Evolutionary conservation across 2,113 vertebrate genomes (phyloP).

Genomic region (Apus apus): DNA sequence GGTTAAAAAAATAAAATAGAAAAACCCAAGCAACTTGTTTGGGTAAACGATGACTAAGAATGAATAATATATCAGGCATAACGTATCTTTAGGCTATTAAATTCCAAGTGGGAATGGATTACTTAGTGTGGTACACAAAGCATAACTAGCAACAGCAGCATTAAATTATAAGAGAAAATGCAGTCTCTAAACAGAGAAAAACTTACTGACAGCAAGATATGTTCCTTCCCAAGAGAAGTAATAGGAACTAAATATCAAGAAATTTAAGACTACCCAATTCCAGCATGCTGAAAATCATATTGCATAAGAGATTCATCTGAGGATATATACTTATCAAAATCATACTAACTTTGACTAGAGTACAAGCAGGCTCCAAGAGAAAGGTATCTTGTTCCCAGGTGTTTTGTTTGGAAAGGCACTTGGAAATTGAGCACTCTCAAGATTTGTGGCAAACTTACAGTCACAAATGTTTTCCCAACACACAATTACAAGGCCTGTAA

Average conservation of each 20-base stretch:
- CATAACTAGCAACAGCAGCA: background rate
- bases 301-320: background rate
- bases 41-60: background rate
- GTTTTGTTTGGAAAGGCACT: background rate
- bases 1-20: background rate
- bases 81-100: background rate
- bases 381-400: background rate
- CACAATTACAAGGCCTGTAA: background rate
- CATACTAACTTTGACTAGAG: background rate
- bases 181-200: background rate
- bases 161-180: background rate
- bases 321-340: background rate
- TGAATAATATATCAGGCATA: background rate
- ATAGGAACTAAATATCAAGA: background rate
- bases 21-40: background rate
- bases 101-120: background rate
- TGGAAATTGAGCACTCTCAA: background rate
- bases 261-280: background rate
- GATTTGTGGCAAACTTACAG: background rate
- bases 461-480: background rate
- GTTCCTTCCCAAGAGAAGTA: background rate
- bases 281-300: background rate
- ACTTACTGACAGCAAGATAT: background rate
- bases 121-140: background rate
- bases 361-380: background rate